Conservation (phyloP, 2,797 vertebrate genomes). For the Austrolebias charrua region DNA sequence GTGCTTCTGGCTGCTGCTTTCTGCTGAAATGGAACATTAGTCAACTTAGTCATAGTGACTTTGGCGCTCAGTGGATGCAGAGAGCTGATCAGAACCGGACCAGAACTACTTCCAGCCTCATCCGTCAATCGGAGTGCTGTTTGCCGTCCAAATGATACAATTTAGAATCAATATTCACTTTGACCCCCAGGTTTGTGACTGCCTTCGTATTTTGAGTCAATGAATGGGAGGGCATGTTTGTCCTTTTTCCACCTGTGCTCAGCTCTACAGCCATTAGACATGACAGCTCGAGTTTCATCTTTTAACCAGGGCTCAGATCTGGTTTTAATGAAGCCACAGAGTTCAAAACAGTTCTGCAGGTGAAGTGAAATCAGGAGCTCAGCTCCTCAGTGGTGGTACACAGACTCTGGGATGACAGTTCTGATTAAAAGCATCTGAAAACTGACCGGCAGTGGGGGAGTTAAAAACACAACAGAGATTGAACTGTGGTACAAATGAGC, state of each 20-base stretch:
- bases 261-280: neutral
- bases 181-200: too few species aligned
- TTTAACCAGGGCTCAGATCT: neutral
- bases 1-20: too few species aligned
- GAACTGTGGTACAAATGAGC: too few species aligned
- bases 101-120: too few species aligned
- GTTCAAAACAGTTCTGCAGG: neutral
- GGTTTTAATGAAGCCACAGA: neutral
- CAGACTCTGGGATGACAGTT: neutral
- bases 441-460: neutral
- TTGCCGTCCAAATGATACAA: too few species aligned
- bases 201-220: too few species aligned
- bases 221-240: neutral
- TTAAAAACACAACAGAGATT: neutral
- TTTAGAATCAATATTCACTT: too few species aligned
- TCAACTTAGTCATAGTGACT: too few species aligned
- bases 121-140: too few species aligned
- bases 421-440: neutral
- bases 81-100: too few species aligned
- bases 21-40: too few species aligned
- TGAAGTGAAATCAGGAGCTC: neutral
- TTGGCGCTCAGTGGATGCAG: too few species aligned
- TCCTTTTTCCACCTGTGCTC: neutral
- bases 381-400: neutral
- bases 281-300: neutral